Evolutionary conservation across 2,113 vertebrate species (phyloP), one percentile per base, ranked within the genome.

Genomic region (Chloebia gouldiae): DNA sequence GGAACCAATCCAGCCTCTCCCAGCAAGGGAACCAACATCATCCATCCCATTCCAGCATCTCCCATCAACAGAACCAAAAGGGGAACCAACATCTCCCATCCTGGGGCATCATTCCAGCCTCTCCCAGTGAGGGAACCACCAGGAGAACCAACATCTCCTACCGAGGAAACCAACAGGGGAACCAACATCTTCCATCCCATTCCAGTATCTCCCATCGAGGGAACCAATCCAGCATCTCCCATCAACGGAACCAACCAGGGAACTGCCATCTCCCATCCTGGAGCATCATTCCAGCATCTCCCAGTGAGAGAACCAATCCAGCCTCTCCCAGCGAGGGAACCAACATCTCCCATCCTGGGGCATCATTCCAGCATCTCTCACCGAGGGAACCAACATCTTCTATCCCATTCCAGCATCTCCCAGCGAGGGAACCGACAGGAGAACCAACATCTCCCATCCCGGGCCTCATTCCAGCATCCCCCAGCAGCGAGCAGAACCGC

Each of bases 31-130:
- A 6, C 5, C 17, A 21, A 7, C 40, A 40, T 40, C 33, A 28
- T 0, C 0, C 0, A 4, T 19, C 64, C 15, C n/a, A 59, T 11
- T 16, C n/a, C 57, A 59, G 25, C 33, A 3, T 47, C 82, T n/a
- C 8, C 45, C 1, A 7, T 0, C 2, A 1, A 2, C 10, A 33
- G 47, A 9, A 6, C 5, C 17, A 21, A 6, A 37, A 40, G 11
- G 12, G 35, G 47, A 9, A 6, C 5, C 17, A 21, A 7, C 40
- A 40, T 40, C 33, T 31, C 0, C 0, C 0, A 4, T 19, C 64
- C 15, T 1, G 11, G 54, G 3, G 20, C 7, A 9, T 15, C 39
- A 64, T 5, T 15, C 35, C 47, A 70, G 19, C n/a, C 14, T 66
- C 22, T 45, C 33, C 31, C 24, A 27, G 12, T 7, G 13, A 35